Evolutionary conservation across 2,797 vertebrate species (phyloP), one percentile per base, ranked within the genome.

Genomic region (Parauchenoglanis ngamensis): DNA sequence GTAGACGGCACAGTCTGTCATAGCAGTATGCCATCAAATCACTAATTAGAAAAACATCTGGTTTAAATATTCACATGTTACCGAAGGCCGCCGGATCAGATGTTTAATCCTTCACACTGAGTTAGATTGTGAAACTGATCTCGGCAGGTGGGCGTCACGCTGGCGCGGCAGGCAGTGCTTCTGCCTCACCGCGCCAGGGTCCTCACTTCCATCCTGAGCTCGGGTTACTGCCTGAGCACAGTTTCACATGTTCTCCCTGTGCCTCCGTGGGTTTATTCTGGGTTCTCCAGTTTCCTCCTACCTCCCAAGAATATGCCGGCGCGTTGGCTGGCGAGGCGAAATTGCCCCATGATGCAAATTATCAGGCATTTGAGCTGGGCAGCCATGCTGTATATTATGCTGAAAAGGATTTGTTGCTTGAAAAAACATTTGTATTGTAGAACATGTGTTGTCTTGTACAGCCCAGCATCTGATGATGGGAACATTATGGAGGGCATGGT

Each of bases 351-450:
- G 10, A 4, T 75, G 11, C 1, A 0, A 75, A 56, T 31, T 54
- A 77, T 77, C 49, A 0, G 12, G 23, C 11, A 49, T 19, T 44
- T 0, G 44, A 75, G 11, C 25, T 44, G 35, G 35, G 40, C 70
- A 87, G 97, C 97, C 88, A 97, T 97, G 96, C 93, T 99, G 2
- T 68, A 4, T 65, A 12, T 35, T 68, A 31, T 68, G 15, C 65
- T 21, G 35, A 40, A 89, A 97, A 94, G 83, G 96, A 94, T 84
- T 49, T 49, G 44, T 49, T 49, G 68, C 68, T 70, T 19, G 68
- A 35, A 21, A 40, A 21, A 21, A 40, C 35, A 49, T 49, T 49
- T 46, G 21, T 73, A 11, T 19, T 23, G 17, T 44, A 31, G 31
- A 40, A 8, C 40, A 11, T 72, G 8, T 40, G 68, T 40, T 40